phyloP scores from a whole-genome alignment of 2,113 vertebrate genomes.

The Epinephelus moara region DNA sequence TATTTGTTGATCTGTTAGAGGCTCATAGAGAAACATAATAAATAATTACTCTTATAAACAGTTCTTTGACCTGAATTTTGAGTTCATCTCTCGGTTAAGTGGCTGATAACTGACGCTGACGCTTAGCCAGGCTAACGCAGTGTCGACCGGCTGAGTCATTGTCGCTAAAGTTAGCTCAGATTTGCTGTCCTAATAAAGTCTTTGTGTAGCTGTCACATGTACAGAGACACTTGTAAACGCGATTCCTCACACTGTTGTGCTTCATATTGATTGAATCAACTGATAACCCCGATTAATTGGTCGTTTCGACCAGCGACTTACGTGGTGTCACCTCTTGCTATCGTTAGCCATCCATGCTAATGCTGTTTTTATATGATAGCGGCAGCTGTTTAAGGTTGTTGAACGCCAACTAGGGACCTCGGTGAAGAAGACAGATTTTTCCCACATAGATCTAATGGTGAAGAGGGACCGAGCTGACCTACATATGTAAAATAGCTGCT shows the following conservation, averaged over 20 bases:
- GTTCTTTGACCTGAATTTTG: not conserved
- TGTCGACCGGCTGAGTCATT: slow-evolving; percentile 79
- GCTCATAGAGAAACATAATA: not conserved
- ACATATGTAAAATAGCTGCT: not conserved
- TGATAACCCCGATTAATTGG: not conserved
- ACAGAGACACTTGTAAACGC: not conserved
- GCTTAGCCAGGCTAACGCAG: slow-evolving; percentile 40
- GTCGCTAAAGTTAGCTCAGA: slow-evolving; percentile 52
- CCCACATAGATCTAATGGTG: not conserved
- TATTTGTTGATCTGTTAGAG: not conserved
- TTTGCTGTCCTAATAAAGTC: not conserved
- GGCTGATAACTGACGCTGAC: not conserved
- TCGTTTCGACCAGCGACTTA: not conserved
- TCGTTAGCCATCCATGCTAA: slow-evolving; percentile 57
- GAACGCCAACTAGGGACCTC: not conserved
- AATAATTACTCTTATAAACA: not conserved
- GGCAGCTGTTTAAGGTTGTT: not conserved
- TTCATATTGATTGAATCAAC: not conserved
- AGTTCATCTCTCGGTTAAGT: not conserved
- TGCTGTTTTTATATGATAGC: not conserved
- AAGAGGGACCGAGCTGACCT: not conserved
- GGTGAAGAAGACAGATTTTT: not conserved
- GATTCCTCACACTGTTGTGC: fast-evolving
- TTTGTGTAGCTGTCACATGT: not conserved
- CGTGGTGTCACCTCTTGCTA: slow-evolving; percentile 30